phyloP scores from a whole-genome alignment of 2,797 vertebrate species.

The Peromyscus aztecus region DNA sequence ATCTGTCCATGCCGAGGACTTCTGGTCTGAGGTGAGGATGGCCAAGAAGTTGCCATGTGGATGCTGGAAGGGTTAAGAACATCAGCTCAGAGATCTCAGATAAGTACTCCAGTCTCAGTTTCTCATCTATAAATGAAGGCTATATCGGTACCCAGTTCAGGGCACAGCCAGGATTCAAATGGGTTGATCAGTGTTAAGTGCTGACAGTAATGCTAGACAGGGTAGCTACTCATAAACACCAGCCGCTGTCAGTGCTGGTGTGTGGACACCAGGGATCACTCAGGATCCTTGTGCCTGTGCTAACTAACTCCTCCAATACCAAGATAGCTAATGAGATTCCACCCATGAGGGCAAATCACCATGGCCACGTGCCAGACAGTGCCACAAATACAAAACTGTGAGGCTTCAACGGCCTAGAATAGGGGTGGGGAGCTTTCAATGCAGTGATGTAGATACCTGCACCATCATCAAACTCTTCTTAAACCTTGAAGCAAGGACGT shows the following conservation, averaged over 20 bases:
- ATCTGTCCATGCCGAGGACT: fast-evolving
- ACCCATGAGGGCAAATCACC: background rate
- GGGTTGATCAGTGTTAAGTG: background rate
- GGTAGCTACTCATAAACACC: background rate
- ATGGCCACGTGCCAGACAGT: background rate
- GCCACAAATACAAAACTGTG: background rate
- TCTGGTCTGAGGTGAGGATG: background rate
- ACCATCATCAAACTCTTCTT: background rate
- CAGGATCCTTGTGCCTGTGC: background rate
- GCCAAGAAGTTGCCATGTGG: background rate
- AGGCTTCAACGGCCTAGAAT: background rate
- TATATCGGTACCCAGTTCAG: background rate
- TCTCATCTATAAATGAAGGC: background rate
- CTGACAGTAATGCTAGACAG: background rate
- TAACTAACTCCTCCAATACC: background rate
- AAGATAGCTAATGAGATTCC: background rate
- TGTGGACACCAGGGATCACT: background rate
- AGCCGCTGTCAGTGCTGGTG: background rate
- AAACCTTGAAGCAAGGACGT: slow-evolving; percentile 67
- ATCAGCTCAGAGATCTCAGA: background rate
- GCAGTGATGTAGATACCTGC: background rate
- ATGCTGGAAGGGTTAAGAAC: background rate
- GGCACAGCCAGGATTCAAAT: background rate
- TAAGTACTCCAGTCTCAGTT: background rate
- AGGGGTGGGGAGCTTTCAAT: fast-evolving